Evolutionary conservation across 1,140 invertebrate species (phyloP).

Genomic region (Microplitis demolitor): DNA sequence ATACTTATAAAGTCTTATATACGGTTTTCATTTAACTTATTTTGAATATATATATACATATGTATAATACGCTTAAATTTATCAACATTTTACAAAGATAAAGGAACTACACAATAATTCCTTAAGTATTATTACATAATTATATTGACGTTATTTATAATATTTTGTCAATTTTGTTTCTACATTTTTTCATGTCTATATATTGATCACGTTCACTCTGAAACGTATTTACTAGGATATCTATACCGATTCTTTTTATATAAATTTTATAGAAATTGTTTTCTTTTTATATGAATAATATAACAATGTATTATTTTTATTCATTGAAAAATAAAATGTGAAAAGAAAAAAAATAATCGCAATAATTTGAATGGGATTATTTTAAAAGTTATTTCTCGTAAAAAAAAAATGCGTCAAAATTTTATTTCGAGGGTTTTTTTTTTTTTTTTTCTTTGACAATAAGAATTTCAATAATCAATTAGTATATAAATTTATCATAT

Average conservation of each 20-base stretch:
- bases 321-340: background rate
- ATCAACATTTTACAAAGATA: constrained; percentile 53
- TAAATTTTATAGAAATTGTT: too few species aligned
- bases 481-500: constrained; percentile 38
- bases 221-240: constrained; percentile 53
- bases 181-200: background rate
- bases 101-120: constrained; percentile 59
- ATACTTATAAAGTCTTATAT: constrained; percentile 40
- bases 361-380: constrained; percentile 11
- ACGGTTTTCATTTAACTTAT: background rate
- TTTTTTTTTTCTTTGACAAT: constrained; percentile 61
- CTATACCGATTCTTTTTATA: constrained; percentile 29
- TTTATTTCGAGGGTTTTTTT: constrained; percentile 47
- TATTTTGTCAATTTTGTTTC: constrained; percentile 33
- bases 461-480: constrained; percentile 50
- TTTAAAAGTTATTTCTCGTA: background rate
- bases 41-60: background rate
- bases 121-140: constrained; percentile 48
- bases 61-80: too few species aligned
- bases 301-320: background rate
- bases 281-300: background rate
- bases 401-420: constrained; percentile 11
- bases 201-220: constrained; percentile 35
- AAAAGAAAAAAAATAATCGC: background rate
- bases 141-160: constrained; percentile 40